phyloP scores from a whole-genome alignment of 2,113 vertebrate genomes.

The Lophius piscatorius region DNA sequence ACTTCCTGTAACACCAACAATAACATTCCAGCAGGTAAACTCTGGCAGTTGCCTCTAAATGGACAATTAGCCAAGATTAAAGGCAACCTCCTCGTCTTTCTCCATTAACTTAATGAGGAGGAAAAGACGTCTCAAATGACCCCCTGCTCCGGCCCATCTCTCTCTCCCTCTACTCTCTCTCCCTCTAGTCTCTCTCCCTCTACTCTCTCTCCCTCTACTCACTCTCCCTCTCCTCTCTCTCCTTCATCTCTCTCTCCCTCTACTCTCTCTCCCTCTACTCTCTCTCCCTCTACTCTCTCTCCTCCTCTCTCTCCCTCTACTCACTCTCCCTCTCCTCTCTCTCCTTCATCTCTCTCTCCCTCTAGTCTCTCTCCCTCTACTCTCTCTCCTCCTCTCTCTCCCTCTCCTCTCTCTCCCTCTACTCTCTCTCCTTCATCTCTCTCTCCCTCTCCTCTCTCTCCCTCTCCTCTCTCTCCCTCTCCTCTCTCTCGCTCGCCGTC shows the following conservation, averaged over 20 bases:
- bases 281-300: background rate
- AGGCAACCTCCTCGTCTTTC: slow-evolving; percentile 73
- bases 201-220: background rate
- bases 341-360: background rate
- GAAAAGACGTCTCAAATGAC: slow-evolving; percentile 76
- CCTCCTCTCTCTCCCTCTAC: background rate
- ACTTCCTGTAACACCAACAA: slow-evolving; percentile 72
- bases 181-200: slow-evolving; percentile 6
- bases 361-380: slow-evolving; percentile 29
- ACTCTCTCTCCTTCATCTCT: slow-evolving; percentile 27
- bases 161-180: slow-evolving; percentile 26
- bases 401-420: slow-evolving; percentile 42
- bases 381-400: too few relatives aligned
- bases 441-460: background rate
- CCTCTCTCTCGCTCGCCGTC: slow-evolving; percentile 7
- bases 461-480: background rate
- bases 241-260: slow-evolving; percentile 5
- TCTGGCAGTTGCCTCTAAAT: slow-evolving; percentile 70
- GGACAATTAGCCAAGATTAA: slow-evolving; percentile 81
- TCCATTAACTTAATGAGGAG: slow-evolving; percentile 74
- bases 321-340: background rate
- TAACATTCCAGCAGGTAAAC: slow-evolving; percentile 76
- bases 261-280: background rate
- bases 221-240: background rate
- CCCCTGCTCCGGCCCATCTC: slow-evolving; percentile 27